Evolutionary conservation across 2,797 vertebrate species (phyloP), one percentile per base, ranked within the genome.

Genomic region (Triplophysa yarkandensis): DNA sequence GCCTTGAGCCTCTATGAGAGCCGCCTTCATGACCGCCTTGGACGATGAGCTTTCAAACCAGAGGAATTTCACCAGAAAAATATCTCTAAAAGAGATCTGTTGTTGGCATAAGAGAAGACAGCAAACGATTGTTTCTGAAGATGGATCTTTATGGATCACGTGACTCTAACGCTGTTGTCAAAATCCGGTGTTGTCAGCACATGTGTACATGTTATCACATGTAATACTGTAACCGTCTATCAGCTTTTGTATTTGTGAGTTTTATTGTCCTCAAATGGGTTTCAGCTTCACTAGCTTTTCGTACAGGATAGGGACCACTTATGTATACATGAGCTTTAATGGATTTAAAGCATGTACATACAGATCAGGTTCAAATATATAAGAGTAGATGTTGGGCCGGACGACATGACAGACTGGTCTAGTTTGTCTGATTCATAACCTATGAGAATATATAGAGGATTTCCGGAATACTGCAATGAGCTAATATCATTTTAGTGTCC

Each of bases 1-100:
- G 96, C 96, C 46, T 85, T 99, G 82, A 92, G 91, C 79, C 91
- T 98, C 48, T 98, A 94, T 14, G 94, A 97, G 85, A 91, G 92
- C 82, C 93, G 89, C 77, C 93, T 96, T 25, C 90, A 94, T 8
- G 85, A 90, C 80, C 93, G 95, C 86, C 87, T 90, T 3, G 91
- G 92, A 83, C 92, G 94, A 74, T 98, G 94, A 98, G 65, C 58
- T 13, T 2, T 0, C 23, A 14, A 14, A 0, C 21, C 23, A 5
- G 55, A 34, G 27, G 68, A 72, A 62, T 57, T 80, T 60, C 67
- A 17, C 46, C n/a, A 27, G 14, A 41, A 71, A 68, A 78, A 14
- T 66, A 57, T 39, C 9, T 46, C 46, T 23, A 1, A 32, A n/a
- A 52, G 44, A 65, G 11, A 66, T 52, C 13, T 70, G 60, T 34